Percentiles rank a stretch among this genome's conserved stretches.
These are phyloP conservation scores for Notarius quadriscutis DNA, from an alignment of 2,113 vertebrate species.

Conservation along the genomic window DNA sequence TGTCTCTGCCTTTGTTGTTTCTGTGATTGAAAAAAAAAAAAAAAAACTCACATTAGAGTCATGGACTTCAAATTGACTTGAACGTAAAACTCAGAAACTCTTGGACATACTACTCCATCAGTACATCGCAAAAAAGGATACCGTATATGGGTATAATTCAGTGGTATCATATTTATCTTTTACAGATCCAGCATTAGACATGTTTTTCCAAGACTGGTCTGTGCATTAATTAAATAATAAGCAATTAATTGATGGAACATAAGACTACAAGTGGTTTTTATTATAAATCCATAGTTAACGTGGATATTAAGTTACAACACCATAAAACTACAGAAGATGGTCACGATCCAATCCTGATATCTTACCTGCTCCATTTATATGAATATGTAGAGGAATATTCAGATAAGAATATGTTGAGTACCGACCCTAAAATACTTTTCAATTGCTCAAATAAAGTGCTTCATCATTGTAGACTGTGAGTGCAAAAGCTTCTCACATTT, in stretches of 20 bases:
- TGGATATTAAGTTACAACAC: background rate
- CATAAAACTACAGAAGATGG: background rate
- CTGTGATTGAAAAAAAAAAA: conserved; percentile 68
- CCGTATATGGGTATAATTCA: background rate
- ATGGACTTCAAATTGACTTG: conserved; percentile 14
- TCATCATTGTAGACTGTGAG: background rate
- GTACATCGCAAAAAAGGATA: background rate
- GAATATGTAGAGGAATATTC: too few relatives aligned
- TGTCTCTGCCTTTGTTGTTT: conserved; percentile 96
- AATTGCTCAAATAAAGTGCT: background rate
- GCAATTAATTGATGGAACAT: background rate
- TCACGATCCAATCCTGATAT: background rate
- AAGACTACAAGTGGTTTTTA: background rate
- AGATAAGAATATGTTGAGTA: background rate
- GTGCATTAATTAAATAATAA: background rate
- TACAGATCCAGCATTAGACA: background rate
- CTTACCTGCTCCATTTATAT: background rate
- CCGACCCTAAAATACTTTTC: background rate
- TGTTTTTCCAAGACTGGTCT: background rate
- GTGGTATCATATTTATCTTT: background rate
- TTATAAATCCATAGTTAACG: background rate
- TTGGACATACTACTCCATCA: conserved; percentile 28
- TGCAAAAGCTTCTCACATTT: background rate
- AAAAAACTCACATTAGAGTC: background rate
- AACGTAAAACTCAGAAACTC: conserved; percentile 9